Conservation (phyloP, 2,888 invertebrate genomes). For the Tethea ocularis region DNA sequence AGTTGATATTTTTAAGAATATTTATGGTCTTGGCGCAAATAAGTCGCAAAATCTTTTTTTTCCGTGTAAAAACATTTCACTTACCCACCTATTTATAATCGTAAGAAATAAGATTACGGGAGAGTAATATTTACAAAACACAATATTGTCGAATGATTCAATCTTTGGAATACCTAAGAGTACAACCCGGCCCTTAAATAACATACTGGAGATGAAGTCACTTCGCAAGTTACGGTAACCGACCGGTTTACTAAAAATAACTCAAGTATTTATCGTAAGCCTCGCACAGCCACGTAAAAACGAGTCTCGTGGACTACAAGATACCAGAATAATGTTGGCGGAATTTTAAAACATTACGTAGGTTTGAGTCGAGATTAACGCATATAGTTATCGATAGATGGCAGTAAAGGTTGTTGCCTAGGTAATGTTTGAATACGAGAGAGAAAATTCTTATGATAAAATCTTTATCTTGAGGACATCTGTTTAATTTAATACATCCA, state of each 20-base stretch:
- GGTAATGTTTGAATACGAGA: not conserved
- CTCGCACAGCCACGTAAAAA: slow-evolving; percentile 1
- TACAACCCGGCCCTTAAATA: slow-evolving; percentile 23
- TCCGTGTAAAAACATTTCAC: too few species aligned
- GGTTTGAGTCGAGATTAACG: not conserved
- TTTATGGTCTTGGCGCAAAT: too few species aligned
- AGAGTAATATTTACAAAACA: not conserved
- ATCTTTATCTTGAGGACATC: too few species aligned
- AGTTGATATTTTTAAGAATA: too few species aligned
- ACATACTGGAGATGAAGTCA: slow-evolving; percentile 21
- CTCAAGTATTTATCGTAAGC: slow-evolving; percentile 16
- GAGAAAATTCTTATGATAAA: not conserved
- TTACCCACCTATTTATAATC: too few species aligned
- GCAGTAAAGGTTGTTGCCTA: not conserved
- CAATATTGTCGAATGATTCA: not conserved
- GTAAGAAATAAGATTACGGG: not conserved
- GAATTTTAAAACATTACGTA: not conserved
- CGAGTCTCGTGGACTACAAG: slow-evolving; percentile 1
- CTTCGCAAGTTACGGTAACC: slow-evolving; percentile 39
- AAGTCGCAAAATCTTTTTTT: too few species aligned
- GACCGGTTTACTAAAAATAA: slow-evolving; percentile 50
- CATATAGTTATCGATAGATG: not conserved
- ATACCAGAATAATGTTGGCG: not conserved
- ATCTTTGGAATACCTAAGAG: not conserved
- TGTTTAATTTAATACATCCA: too few species aligned